phyloP scores from a whole-genome alignment of 2,797 vertebrate genomes.

The Bovichtus variegatus region DNA sequence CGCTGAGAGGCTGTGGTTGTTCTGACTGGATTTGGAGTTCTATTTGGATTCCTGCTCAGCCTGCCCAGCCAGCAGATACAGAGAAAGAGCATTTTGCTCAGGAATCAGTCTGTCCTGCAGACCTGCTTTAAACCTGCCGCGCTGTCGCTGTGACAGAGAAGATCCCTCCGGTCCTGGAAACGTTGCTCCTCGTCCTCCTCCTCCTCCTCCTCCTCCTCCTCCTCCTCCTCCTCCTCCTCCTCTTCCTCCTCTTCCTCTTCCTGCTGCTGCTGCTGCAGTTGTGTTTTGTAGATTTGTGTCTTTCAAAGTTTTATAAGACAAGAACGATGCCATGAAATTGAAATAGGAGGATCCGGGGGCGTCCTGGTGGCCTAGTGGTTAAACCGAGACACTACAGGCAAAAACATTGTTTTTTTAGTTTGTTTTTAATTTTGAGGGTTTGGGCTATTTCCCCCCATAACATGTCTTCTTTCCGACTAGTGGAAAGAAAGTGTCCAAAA shows the following conservation, averaged over 20 bases:
- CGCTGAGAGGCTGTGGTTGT: constrained; percentile 49
- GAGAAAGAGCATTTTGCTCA: constrained; percentile 51
- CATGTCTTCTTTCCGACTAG: too few species aligned
- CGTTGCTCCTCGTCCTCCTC: neutral
- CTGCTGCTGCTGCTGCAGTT: neutral
- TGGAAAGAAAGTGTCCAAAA: too few species aligned
- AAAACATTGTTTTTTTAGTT: too few species aligned
- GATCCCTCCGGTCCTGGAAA: constrained; percentile 26
- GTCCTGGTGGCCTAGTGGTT: neutral
- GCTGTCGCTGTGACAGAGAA: constrained; percentile 19
- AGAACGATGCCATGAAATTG: constrained; percentile 7
- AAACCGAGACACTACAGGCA: too few species aligned
- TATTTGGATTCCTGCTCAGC: constrained; percentile 50
- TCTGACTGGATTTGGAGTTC: constrained; percentile 65
- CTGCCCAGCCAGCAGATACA: constrained; percentile 43
- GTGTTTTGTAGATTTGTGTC: constrained; percentile 9
- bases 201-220: too few species aligned
- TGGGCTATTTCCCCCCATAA: too few species aligned
- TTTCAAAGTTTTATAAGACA: constrained; percentile 39
- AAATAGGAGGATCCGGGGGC: neutral
- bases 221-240: too few species aligned
- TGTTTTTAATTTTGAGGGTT: too few species aligned
- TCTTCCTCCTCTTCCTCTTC: too few species aligned
- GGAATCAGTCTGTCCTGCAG: constrained; percentile 36
- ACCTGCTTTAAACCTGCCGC: constrained; percentile 42